phyloP scores from a whole-genome alignment of 2,888 invertebrate genomes.

The Eumerus sabulonum region DNA sequence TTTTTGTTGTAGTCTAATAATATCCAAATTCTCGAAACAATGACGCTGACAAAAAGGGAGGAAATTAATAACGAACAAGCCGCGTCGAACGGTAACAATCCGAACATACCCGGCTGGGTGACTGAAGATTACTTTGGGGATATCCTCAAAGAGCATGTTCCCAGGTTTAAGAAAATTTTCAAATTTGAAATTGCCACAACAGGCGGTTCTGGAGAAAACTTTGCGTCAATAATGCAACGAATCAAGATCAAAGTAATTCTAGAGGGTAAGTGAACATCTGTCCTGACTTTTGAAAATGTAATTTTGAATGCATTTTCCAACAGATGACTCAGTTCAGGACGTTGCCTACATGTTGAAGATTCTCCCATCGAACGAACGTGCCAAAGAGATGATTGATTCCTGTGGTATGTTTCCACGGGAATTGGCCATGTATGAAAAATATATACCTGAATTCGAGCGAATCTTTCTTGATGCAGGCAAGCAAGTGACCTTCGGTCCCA shows the following conservation, averaged over 20 bases:
- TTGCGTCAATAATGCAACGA: constrained; percentile 72
- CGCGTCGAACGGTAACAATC: not conserved
- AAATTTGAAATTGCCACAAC: constrained; percentile 70
- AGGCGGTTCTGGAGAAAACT: constrained; percentile 74
- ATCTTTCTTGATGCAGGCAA: constrained; percentile 73
- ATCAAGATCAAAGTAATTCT: constrained; percentile 70
- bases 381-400: constrained; percentile 47
- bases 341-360: constrained; percentile 74
- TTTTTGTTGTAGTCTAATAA: too few species aligned
- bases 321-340: constrained; percentile 69
- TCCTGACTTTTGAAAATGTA: too few species aligned
- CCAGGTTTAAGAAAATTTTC: constrained; percentile 68
- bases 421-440: constrained; percentile 74
- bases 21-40: too few species aligned
- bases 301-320: not conserved
- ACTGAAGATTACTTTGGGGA: constrained; percentile 68
- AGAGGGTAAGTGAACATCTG: too few species aligned
- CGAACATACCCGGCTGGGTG: constrained; percentile 49
- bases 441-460: constrained; percentile 74
- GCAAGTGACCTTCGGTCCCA: constrained; percentile 73
- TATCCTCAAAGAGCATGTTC: constrained; percentile 70
- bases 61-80: too few species aligned
- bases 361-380: constrained; percentile 69
- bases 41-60: too few species aligned
- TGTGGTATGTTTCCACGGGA: constrained; percentile 76